Evolutionary conservation across 1,140 invertebrate species (phyloP).

Genomic region (Wasmannia auropunctata): DNA sequence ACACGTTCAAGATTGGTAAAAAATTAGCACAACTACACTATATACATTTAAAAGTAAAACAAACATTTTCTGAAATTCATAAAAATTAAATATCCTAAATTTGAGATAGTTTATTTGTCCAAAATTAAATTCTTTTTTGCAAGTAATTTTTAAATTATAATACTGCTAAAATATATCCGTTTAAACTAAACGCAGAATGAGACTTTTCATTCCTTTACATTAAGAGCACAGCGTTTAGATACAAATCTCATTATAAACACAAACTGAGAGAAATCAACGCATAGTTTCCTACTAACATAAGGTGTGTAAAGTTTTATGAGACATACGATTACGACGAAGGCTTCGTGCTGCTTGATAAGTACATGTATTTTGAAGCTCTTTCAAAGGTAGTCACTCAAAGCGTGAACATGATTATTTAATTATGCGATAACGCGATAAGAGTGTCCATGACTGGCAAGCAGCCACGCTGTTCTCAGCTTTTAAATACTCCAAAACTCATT

Average conservation of each 20-base stretch:
- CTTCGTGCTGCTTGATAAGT: constrained; percentile 23
- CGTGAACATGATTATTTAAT: constrained; percentile 55
- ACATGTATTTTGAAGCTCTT: constrained; percentile 2
- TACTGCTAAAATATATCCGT: neutral
- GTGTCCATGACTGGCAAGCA: constrained; percentile 28
- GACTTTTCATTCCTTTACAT: neutral
- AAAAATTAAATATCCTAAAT: neutral
- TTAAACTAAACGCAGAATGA: neutral
- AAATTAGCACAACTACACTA: too few species aligned
- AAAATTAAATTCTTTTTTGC: neutral
- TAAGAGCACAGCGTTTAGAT: neutral
- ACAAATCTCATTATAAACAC: neutral
- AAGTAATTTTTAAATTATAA: neutral
- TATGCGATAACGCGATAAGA: constrained; percentile 60
- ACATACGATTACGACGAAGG: neutral
- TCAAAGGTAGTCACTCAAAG: neutral
- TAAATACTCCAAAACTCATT: neutral
- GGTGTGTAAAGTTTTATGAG: constrained; percentile 22
- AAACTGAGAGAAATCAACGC: neutral
- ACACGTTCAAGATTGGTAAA: too few species aligned
- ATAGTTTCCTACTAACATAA: constrained; percentile 2
- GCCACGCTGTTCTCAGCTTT: neutral
- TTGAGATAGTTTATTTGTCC: too few species aligned
- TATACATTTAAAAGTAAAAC: too few species aligned
- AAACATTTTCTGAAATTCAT: too few species aligned